phyloP scores from a whole-genome alignment of 2,888 invertebrate genomes.

The Panopea generosa region DNA sequence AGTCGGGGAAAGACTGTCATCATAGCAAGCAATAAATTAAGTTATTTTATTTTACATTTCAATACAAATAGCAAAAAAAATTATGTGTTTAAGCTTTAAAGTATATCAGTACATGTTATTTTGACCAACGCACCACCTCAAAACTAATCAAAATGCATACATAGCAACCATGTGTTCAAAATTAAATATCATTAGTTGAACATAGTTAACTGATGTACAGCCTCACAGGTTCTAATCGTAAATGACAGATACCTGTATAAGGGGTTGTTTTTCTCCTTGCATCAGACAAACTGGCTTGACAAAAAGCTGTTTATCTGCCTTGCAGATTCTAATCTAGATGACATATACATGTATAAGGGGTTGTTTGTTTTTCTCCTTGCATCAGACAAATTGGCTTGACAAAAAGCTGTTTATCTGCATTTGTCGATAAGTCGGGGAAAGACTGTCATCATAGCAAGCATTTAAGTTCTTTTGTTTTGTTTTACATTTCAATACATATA shows the following conservation, averaged over 20 bases:
- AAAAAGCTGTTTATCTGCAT: constrained; percentile 61
- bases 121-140: too few species aligned
- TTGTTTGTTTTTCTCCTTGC: constrained; percentile 29
- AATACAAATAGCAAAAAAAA: background rate
- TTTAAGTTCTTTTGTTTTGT: background rate
- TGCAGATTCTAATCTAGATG: too few species aligned
- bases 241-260: too few species aligned
- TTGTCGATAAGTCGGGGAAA: constrained; percentile 72
- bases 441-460: constrained; percentile 67
- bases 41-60: background rate
- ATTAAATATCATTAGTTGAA: too few species aligned
- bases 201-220: too few species aligned
- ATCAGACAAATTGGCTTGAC: constrained; percentile 64
- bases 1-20: constrained; percentile 72
- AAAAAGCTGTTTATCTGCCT: constrained; percentile 56
- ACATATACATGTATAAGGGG: too few species aligned
- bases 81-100: too few species aligned
- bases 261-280: constrained; percentile 6
- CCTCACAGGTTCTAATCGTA: constrained; percentile 15
- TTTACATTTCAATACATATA: background rate
- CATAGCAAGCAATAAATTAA: constrained; percentile 59
- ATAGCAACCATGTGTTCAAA: too few species aligned
- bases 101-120: too few species aligned
- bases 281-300: constrained; percentile 60
- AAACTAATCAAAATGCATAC: too few species aligned